A percentile compares a stretch with the other conserved stretches of the same genome.
Conservation (phyloP, 53 echinoderm and acorn worm species). For the Holothuria scabra region DNA sequence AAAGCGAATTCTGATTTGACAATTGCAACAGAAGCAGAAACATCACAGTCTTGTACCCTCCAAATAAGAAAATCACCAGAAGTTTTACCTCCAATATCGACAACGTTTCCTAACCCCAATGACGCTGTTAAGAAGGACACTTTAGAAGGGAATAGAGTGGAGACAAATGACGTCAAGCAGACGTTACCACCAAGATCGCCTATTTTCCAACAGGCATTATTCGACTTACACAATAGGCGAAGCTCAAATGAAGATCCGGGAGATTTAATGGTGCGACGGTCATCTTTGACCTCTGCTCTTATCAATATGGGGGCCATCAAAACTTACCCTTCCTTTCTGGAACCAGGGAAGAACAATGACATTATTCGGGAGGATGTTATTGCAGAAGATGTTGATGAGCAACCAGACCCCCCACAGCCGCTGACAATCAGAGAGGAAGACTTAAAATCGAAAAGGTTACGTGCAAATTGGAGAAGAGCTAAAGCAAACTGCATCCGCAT, state of each 20-base stretch:
- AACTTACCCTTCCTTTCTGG: background rate
- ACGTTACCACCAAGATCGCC: slow-evolving; percentile 43
- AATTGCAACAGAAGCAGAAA: background rate
- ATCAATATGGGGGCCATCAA: slow-evolving; percentile 11
- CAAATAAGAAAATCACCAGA: background rate
- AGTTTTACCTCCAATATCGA: slow-evolving; percentile 1
- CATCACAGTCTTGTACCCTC: background rate
- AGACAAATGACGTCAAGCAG: background rate
- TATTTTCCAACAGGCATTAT: slow-evolving; percentile 43
- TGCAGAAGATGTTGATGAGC: background rate
- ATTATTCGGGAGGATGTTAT: slow-evolving; percentile 9
- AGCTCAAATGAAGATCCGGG: slow-evolving; percentile 37
- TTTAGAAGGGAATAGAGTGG: background rate
- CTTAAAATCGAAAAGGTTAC: no score
- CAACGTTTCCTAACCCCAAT: background rate
- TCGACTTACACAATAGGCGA: slow-evolving; percentile 30
- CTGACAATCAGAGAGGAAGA: no score
- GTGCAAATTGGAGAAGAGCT: no score
- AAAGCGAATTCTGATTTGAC: background rate
- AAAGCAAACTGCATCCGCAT: no score
- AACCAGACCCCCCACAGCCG: no score
- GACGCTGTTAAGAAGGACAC: background rate
- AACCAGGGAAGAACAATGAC: background rate
- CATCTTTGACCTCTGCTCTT: slow-evolving; percentile 34
- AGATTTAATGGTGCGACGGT: slow-evolving; percentile 61